Percentiles rank a stretch among this genome's conserved stretches.
phyloP scores from a whole-genome alignment of 1,140 invertebrate species.

The Leptoteleia sp. region DNA sequence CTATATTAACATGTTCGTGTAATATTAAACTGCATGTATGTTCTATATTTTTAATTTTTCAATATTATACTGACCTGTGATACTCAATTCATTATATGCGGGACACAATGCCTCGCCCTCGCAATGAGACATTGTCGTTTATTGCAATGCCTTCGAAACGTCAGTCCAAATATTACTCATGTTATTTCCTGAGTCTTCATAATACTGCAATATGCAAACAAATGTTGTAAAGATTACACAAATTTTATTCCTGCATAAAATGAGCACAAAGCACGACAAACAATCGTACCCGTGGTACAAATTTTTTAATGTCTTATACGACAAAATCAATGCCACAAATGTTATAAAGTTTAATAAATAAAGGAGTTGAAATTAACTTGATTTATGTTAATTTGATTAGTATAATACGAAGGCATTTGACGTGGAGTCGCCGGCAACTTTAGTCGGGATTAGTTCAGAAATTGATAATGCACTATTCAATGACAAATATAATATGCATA shows the following conservation, averaged over 20 bases:
- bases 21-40: no score
- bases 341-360: no score
- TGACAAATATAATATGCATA: constrained; percentile 33
- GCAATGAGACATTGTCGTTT: constrained; percentile 77
- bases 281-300: no score
- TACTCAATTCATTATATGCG: constrained; percentile 85
- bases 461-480: constrained; percentile 43
- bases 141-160: constrained; percentile 34
- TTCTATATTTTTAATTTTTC: no score
- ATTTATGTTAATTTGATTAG: no score
- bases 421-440: neutral
- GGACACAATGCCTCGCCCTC: constrained; percentile 79
- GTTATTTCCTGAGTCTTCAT: constrained; percentile 58
- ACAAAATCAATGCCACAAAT: no score
- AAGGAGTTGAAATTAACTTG: no score
- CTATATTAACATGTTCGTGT: no score
- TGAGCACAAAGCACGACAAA: no score
- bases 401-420: neutral
- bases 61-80: constrained; percentile 84
- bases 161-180: constrained; percentile 57
- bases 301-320: no score
- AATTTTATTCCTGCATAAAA: no score
- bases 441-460: constrained; percentile 21
- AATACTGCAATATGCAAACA: constrained; percentile 36
- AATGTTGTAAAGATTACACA: neutral